Percentiles rank a stretch among this genome's conserved stretches.
These are phyloP conservation scores for Xyliphius kryptos DNA, from an alignment of 2,113 vertebrate species.

Conservation along the genomic window DNA sequence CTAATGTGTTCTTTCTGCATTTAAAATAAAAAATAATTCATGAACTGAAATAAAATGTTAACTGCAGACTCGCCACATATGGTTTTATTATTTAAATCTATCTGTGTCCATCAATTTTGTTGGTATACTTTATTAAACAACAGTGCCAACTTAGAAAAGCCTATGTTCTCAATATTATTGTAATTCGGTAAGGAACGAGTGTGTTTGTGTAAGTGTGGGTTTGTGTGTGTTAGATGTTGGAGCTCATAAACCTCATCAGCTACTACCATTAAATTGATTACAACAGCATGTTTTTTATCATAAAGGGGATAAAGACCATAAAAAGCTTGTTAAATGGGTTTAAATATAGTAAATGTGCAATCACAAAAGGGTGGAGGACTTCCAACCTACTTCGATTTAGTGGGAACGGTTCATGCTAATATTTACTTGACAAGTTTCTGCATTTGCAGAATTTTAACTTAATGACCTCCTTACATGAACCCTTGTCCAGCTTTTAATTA, in stretches of 20 bases:
- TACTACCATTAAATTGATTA: constrained; percentile 65
- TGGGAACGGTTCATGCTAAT: constrained; percentile 16
- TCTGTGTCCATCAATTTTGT: too few relatives aligned
- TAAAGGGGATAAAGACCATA: constrained; percentile 55
- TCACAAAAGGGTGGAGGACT: background rate
- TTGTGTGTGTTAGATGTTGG: constrained; percentile 36
- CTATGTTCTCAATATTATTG: background rate
- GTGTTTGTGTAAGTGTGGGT: background rate
- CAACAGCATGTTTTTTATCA: constrained; percentile 62
- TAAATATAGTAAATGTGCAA: constrained; percentile 44
- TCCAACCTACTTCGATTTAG: background rate
- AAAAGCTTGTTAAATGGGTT: constrained; percentile 56
- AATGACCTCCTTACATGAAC: constrained; percentile 3
- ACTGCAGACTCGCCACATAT: too few relatives aligned
- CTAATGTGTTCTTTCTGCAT: too few relatives aligned
- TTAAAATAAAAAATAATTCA: too few relatives aligned
- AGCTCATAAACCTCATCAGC: constrained; percentile 49
- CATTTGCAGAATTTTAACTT: background rate
- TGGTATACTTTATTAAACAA: too few relatives aligned
- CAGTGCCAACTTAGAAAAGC: background rate
- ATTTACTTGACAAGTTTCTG: constrained; percentile 2
- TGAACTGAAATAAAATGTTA: too few relatives aligned
- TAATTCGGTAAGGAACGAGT: background rate
- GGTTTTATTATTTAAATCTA: too few relatives aligned
- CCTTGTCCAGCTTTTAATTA: background rate